Evolutionary conservation across 2,888 invertebrate species (phyloP).

Genomic region (Rhagophthalmus giganteus): DNA sequence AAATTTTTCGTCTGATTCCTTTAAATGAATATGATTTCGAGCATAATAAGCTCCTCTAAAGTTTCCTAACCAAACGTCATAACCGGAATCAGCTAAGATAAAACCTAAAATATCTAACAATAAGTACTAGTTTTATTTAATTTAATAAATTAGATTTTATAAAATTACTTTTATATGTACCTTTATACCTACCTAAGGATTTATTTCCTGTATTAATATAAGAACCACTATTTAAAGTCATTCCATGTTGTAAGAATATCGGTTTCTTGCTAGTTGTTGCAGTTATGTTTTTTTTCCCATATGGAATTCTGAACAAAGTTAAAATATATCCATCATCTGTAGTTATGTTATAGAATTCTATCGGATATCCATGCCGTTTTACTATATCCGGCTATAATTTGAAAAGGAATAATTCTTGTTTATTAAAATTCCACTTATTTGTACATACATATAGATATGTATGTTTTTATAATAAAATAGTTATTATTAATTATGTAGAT

Average conservation of each 20-base stretch:
- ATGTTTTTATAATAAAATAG: no score
- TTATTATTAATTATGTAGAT: no score
- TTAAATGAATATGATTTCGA: slow-evolving; percentile 5
- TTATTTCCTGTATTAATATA: slow-evolving; percentile 44
- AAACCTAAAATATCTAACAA: slow-evolving; percentile 34
- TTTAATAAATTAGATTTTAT: not conserved
- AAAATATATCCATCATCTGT: slow-evolving; percentile 47
- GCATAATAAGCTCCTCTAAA: slow-evolving; percentile 25
- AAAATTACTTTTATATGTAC: no score
- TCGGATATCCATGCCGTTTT: slow-evolving; percentile 42
- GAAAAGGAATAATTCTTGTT: no score
- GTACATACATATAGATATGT: no score
- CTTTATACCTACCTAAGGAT: slow-evolving; percentile 15
- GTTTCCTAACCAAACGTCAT: slow-evolving; percentile 59
- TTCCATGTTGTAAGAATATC: slow-evolving; percentile 47
- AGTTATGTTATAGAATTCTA: slow-evolving; percentile 45
- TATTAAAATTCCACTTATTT: no score
- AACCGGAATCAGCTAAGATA: slow-evolving; percentile 56
- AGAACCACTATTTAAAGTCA: slow-evolving; percentile 44
- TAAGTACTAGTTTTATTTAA: not conserved
- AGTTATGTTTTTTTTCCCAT: slow-evolving; percentile 18
- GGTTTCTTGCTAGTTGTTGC: slow-evolving; percentile 36
- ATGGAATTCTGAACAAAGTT: slow-evolving; percentile 44
- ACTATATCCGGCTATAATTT: slow-evolving; percentile 47
- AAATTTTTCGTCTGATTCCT: not conserved